Evolutionary conservation across 1,140 invertebrate species (phyloP), one percentile per base, ranked within the genome.

Genomic region (Drosophila simulans): DNA sequence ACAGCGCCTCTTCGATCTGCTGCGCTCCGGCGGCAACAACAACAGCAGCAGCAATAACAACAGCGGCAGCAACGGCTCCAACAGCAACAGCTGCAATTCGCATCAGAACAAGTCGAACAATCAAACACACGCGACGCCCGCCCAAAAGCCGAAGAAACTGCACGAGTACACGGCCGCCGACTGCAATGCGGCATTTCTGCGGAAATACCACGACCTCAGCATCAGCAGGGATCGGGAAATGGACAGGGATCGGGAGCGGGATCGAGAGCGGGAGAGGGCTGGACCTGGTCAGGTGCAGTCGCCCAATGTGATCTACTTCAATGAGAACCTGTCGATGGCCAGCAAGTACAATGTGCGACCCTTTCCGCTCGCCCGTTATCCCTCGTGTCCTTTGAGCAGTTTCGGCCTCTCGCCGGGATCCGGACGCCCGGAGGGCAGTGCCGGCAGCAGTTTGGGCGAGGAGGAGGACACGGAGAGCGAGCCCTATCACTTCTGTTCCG

Each of bases 261-360:
- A 74, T 1, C 48, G 57, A 4, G 77, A 73, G 17, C 12, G 51
- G 34, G 65, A 64, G 34, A 37, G 37, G 27, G 68, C 71, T 12
- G 27, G 40, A 0, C 71, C 64, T 7, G 57, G 53, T 5, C 15
- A 8, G 11, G 25, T n/a, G 53, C 25, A 15, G 25, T 43, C 39
- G 37, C 59, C 54, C 13, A 90, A 89, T 57, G 74, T 92, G 4
- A 92, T 92, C 7, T 91, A 92, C 45, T 92, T 92, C 42, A 92
- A 92, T 63, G 91, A 92, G 56, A 92, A 92, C 59, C 71, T 92
- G 4, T 91, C 91, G 27, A 92, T 92, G 91, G 81, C 91, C 54
- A 91, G 91, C 66, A 91, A 90, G 66, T 90, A 86, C 54, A 79
- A 81, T 54, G 76, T 81, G 1, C 63, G 65, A 0, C 78, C 82